Evolutionary conservation across 2,113 vertebrate genomes (phyloP).

Genomic region (Puntigrus tetrazona): DNA sequence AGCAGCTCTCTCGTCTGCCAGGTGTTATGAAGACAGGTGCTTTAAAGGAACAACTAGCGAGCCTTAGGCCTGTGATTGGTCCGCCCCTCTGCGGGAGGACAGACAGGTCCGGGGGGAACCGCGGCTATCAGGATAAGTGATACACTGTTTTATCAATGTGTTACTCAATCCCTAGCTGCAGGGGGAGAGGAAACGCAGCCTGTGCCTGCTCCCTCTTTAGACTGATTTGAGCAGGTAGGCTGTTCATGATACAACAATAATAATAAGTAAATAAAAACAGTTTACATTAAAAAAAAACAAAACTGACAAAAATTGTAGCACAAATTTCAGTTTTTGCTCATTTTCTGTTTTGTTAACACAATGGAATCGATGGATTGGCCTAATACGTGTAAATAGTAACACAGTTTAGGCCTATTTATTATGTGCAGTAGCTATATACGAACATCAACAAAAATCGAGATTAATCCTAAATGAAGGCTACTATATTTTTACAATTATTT

Average conservation of each 20-base stretch:
- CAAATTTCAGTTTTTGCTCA: neutral
- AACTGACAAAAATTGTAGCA: too few relatives aligned
- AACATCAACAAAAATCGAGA: neutral
- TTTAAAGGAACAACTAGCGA: constrained; percentile 54
- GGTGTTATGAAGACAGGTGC: constrained; percentile 90
- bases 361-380: neutral
- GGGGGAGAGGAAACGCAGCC: constrained; percentile 54
- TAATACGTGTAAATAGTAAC: neutral
- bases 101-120: constrained; percentile 58
- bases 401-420: neutral
- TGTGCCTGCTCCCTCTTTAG: neutral
- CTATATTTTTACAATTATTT: neutral
- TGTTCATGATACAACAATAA: too few relatives aligned
- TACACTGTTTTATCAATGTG: constrained; percentile 67
- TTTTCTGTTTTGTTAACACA: neutral
- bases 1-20: constrained; percentile 75
- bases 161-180: constrained; percentile 59
- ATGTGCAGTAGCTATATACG: neutral
- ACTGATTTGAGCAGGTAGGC: neutral
- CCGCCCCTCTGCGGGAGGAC: constrained; percentile 44
- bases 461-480: neutral
- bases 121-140: constrained; percentile 66
- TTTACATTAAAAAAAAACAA: too few relatives aligned
- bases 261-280: too few relatives aligned
- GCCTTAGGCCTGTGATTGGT: constrained; percentile 52